A percentile compares a stretch with the other conserved stretches of the same genome.
phyloP scores from a whole-genome alignment of 2,888 invertebrate genomes.

The Torymus tubicola region DNA sequence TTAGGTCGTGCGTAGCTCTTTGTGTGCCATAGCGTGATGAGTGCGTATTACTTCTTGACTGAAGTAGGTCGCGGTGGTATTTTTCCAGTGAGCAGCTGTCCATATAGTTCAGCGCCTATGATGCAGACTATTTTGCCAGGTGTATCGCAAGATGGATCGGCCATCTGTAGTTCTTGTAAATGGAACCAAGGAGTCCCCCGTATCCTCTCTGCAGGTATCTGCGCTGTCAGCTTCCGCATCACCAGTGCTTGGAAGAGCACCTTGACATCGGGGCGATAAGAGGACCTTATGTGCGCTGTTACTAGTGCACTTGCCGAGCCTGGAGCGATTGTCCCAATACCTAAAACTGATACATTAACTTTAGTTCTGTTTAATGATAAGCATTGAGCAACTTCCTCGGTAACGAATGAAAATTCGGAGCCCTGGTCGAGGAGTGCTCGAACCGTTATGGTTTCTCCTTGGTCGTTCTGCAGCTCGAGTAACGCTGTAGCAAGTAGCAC shows the following conservation, averaged over 20 bases:
- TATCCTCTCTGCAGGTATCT: neutral
- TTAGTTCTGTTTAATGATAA: neutral
- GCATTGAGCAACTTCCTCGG: neutral
- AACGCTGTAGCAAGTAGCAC: neutral
- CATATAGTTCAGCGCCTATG: slow-evolving; percentile 5
- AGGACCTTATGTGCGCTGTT: neutral
- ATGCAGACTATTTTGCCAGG: neutral
- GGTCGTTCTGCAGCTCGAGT: too few species aligned
- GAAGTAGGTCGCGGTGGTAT: too few species aligned
- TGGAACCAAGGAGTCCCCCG: neutral
- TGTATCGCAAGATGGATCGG: neutral
- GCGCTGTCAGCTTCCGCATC: neutral
- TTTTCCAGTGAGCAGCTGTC: neutral
- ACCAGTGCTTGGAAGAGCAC: neutral
- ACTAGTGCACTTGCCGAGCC: neutral
- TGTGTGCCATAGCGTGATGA: too few species aligned
- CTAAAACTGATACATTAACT: neutral
- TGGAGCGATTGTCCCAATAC: neutral
- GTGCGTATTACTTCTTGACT: too few species aligned
- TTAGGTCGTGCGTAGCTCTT: too few species aligned
- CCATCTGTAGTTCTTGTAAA: neutral
- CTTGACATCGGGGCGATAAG: neutral
- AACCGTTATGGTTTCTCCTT: neutral
- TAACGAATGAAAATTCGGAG: slow-evolving; percentile 1
- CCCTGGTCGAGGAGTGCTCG: slow-evolving; percentile 5